Base-by-base conservation (phyloP, 2,113 vertebrate species). In the Etheostoma cragini region DNA sequence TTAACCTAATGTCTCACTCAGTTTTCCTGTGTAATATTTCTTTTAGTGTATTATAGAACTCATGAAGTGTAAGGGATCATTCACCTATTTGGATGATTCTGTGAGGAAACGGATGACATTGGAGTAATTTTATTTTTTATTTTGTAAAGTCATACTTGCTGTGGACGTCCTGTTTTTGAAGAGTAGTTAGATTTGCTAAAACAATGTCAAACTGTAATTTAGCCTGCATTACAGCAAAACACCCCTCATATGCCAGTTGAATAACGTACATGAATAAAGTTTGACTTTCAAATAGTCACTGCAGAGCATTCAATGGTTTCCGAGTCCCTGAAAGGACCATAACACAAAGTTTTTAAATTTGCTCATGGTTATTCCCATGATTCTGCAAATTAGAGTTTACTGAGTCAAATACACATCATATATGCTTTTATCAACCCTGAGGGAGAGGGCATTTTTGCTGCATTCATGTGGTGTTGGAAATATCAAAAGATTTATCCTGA, bases 21-120 rank as follows among this genome's bases (percentile, higher is more conserved):
- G 50, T 74, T 83, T 52, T 65, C 73, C 71, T 77, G 60, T 80
- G 70, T 76, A 71, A 63, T 57, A 64, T 26, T 30, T 86, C 46
- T 79, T 80, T 90, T 61, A 82, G 67, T 80, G 72, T 87, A 76
- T 64, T 69, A 63, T 80, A 56, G 49, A 84, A 46, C 53, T 76
- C 12, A 70, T 65, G 1, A 70, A 50, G 33, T 58, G 53, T 35
- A 11, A 52, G 35, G 38, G 38, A 42, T 67, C 17, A 16, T 66
- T 49, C n/a, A 50, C 42, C 62, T 4, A n/a, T 75, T 82, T 72
- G 52, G 35, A 53, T 47, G 26, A 83, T 72, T 75, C 64, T 61
- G 16, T 15, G 35, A 64, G 13, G 42, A 66, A 78, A 26, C n/a
- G 0, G 26, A 61, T 73, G 26, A 76, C 0, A 1, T 10, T 26